Base-by-base conservation (phyloP, 2,888 invertebrate genomes). In the Chymomyza fuscimana region DNA sequence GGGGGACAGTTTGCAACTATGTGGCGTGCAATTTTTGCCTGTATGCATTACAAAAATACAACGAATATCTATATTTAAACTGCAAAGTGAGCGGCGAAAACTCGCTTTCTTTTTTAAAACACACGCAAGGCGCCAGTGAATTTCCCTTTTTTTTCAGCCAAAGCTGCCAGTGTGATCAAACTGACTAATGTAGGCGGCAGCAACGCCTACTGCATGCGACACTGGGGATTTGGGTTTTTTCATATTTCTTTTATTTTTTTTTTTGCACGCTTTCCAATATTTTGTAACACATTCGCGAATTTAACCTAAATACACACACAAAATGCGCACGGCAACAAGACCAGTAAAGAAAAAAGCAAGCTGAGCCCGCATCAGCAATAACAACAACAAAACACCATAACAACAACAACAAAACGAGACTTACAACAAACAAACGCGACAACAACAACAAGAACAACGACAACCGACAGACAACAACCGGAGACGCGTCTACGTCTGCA, bases 231-330 rank as follows among this genome's bases (percentile, higher is more conserved):
- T 62, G 40, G 16, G 6, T 66, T 63, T 76, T 79, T 75, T 70
- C 63, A 54, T 69, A 63, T 73, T 54, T 70, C 46, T n/a, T n/a
- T n/a, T n/a, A n/a, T 67, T 72, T 79, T 67, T 58, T 59, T 74
- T 83, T 87, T 86, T 79, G 83, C 86, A 86, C 86, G 87, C 88
- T 84, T 87, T 84, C 86, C 75, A 82, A 87, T 81, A 81, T 84
- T 86, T 83, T 87, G 86, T 78, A 86, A 86, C 73, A 76, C 81
- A 87, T 79, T 76, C 86, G 88, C 84, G 86, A 88, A 87, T 78
- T 87, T 85, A 87, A 85, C 88, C 88, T 81, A 85, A 86, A 83
- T 85, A 81, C 77, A 77, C 77, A 77, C 65, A 69, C 69, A 67
- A 78, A 74, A 77, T 74, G 80, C 80, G 72, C 78, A 78, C 80